A percentile compares a stretch with the other conserved stretches of the same genome.
Evolutionary conservation across 1,140 invertebrate species (phyloP).

Genomic region (Stenopsyche tienmushanensis): DNA sequence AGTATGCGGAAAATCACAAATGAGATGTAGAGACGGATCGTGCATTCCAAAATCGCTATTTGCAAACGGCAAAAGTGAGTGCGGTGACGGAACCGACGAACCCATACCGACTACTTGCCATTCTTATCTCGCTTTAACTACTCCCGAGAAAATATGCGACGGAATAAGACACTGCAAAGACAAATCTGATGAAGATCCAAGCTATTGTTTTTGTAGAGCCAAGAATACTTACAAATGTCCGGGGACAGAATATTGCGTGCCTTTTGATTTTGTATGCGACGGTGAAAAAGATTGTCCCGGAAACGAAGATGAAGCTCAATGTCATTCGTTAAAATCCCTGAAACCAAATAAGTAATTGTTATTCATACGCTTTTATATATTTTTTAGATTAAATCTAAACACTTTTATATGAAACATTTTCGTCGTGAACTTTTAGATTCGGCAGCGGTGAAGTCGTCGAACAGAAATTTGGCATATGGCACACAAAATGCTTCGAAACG

Average conservation of each 20-base stretch:
- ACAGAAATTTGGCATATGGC: conserved; percentile 60
- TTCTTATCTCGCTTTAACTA: conserved; percentile 65
- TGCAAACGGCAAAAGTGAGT: conserved; percentile 67
- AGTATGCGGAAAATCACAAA: no score
- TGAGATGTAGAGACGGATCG: conserved; percentile 64
- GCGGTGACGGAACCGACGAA: conserved; percentile 72
- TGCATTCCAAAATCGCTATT: conserved; percentile 70
- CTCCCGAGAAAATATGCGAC: conserved; percentile 71
- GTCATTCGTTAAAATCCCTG: conserved; percentile 48
- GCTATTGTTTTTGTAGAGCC: conserved; percentile 63
- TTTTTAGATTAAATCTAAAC: background rate
- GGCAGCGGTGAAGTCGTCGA: conserved; percentile 58
- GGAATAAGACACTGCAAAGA: conserved; percentile 77
- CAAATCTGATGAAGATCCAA: conserved; percentile 72
- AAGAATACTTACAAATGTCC: conserved; percentile 45
- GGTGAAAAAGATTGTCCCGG: conserved; percentile 66
- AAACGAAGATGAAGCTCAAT: conserved; percentile 66
- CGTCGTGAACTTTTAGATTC: conserved; percentile 45
- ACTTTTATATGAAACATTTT: no score
- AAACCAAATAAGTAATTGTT: background rate
- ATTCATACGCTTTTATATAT: background rate
- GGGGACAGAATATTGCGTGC: conserved; percentile 58
- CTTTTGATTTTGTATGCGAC: conserved; percentile 72
- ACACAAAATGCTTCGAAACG: conserved; percentile 57
- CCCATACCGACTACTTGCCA: conserved; percentile 65